A percentile compares a stretch with the other conserved stretches of the same genome.
These are phyloP conservation scores for Carterocephalus palaemon DNA, from an alignment of 2,888 invertebrate genomes.

Conservation along the genomic window DNA sequence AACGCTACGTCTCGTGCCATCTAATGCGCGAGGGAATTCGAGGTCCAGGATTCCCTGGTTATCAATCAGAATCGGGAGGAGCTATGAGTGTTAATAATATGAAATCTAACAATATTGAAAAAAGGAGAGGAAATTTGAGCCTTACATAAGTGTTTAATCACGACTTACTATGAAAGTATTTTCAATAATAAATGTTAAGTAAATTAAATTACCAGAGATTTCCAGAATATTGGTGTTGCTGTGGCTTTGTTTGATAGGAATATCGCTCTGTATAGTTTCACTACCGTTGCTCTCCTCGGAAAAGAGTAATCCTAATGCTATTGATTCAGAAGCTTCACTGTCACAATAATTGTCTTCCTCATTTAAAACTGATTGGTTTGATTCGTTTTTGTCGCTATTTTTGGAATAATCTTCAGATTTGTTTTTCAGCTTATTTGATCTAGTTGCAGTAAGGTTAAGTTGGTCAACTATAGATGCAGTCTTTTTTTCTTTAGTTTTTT, in stretches of 20 bases:
- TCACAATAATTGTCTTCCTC: slow-evolving; percentile 30
- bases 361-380: slow-evolving; percentile 24
- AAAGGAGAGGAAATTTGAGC: too few species aligned
- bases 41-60: too few species aligned
- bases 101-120: too few species aligned
- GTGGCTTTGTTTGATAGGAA: slow-evolving; percentile 52
- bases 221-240: slow-evolving; percentile 50
- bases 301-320: slow-evolving; percentile 60
- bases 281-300: slow-evolving; percentile 61
- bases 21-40: too few species aligned
- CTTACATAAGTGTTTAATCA: too few species aligned
- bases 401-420: slow-evolving; percentile 18
- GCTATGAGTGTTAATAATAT: too few species aligned
- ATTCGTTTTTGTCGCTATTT: slow-evolving; percentile 27
- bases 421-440: slow-evolving; percentile 35
- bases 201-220: slow-evolving; percentile 4
- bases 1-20: too few species aligned
- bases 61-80: too few species aligned
- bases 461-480: slow-evolving; percentile 54
- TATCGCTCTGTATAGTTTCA: slow-evolving; percentile 37
- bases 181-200: too few species aligned
- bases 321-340: slow-evolving; percentile 53
- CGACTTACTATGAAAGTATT: too few species aligned
- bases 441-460: slow-evolving; percentile 59
- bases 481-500: slow-evolving; percentile 44